Evolutionary conservation across 2,797 vertebrate genomes (phyloP).

Genomic region (Darevskia mixta): DNA sequence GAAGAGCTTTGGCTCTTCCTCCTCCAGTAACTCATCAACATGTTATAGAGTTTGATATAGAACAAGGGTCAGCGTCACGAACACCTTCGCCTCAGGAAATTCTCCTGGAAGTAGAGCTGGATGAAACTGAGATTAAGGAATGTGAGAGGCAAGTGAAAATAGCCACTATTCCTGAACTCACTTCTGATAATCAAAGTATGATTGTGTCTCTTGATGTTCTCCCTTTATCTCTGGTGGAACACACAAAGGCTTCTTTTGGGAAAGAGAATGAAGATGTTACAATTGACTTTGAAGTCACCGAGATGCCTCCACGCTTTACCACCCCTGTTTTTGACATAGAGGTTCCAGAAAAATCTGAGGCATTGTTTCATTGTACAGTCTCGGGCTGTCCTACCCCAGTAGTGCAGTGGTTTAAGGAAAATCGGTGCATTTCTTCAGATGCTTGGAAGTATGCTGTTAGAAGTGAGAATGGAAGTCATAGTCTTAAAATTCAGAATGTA

Average conservation of each 20-base stretch:
- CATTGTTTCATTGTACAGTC: slow-evolving; percentile 93
- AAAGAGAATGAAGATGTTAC: slow-evolving; percentile 88
- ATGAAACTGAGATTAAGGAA: slow-evolving; percentile 95
- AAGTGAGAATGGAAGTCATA: slow-evolving; percentile 90
- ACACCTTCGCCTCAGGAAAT: slow-evolving; percentile 99
- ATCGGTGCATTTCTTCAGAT: slow-evolving; percentile 83
- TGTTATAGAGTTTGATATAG: slow-evolving; percentile 96
- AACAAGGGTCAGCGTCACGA: slow-evolving; percentile 88
- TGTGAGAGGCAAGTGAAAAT: slow-evolving; percentile 99
- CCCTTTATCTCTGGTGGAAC: slow-evolving; percentile 89
- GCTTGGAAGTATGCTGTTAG: slow-evolving; percentile 85
- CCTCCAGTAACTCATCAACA: slow-evolving; percentile 96
- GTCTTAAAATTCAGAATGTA: slow-evolving; percentile 86
- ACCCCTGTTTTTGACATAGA: slow-evolving; percentile 90
- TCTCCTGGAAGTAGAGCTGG: slow-evolving; percentile 94
- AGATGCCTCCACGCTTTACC: slow-evolving; percentile 96
- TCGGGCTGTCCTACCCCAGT: slow-evolving; percentile 91
- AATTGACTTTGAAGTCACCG: slow-evolving; percentile 94
- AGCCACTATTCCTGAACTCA: slow-evolving; percentile 94
- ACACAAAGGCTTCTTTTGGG: slow-evolving; percentile 80
- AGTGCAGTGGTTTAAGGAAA: slow-evolving; percentile 93
- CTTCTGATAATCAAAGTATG: slow-evolving; percentile 95
- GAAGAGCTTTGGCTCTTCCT: slow-evolving; percentile 86
- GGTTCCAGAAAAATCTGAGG: slow-evolving; percentile 85
- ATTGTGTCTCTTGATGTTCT: slow-evolving; percentile 96